Conservation (phyloP, 1,140 invertebrate genomes). For the Vanessa atalanta region DNA sequence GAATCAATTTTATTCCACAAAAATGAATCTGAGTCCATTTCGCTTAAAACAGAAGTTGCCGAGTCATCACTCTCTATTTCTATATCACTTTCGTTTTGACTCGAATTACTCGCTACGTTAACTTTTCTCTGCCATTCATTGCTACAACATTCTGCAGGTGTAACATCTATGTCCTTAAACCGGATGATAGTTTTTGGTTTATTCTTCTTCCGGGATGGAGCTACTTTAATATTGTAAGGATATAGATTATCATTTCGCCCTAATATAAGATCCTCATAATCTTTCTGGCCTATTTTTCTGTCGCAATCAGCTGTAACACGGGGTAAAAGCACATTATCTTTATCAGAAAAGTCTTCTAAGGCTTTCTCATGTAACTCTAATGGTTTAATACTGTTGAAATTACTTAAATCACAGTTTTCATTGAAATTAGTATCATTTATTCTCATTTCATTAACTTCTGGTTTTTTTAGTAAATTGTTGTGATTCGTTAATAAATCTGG, state of each 20-base stretch:
- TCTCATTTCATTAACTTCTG: background rate
- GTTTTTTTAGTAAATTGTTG: conserved; percentile 33
- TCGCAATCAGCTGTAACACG: conserved; percentile 46
- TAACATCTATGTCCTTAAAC: conserved; percentile 54
- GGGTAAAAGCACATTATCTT: conserved; percentile 54
- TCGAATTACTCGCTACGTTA: background rate
- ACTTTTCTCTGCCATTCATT: conserved; percentile 25
- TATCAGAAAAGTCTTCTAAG: conserved; percentile 60
- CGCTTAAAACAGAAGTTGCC: background rate
- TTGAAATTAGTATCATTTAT: conserved; percentile 2
- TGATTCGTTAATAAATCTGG: conserved; percentile 66
- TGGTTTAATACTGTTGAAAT: conserved; percentile 13
- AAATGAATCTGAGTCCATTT: conserved; percentile 28
- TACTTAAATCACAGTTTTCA: conserved; percentile 11
- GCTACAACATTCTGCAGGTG: conserved; percentile 31
- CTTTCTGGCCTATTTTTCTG: conserved; percentile 40
- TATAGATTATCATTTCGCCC: conserved; percentile 60
- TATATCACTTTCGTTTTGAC: conserved; percentile 1
- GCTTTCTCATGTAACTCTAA: conserved; percentile 3
- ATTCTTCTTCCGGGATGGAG: conserved; percentile 55
- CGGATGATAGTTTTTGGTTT: conserved; percentile 53
- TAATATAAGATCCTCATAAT: conserved; percentile 68
- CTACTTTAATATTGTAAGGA: conserved; percentile 69
- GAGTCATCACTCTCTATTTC: conserved; percentile 13
- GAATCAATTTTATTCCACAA: conserved; percentile 32